Evolutionary conservation across 2,888 invertebrate genomes (phyloP), one percentile per base, ranked within the genome.

Genomic region (Epinotia ramella): DNA sequence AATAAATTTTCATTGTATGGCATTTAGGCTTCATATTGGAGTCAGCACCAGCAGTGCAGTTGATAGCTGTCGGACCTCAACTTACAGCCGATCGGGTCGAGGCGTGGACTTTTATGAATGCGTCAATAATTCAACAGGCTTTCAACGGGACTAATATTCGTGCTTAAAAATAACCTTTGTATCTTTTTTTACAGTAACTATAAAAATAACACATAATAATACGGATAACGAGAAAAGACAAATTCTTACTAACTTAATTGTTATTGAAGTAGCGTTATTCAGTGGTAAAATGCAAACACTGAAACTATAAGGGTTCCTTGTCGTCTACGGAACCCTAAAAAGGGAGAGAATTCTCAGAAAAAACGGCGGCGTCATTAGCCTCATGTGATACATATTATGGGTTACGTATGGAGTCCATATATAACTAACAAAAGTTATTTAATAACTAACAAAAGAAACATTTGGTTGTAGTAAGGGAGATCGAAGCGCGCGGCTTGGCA

Each of bases 31-130:
- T 86, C 82, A 80, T 78, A 80, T 82, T 72, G 56, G 78, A 83
- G 84, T 84, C 85, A 86, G n/a, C n/a, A n/a, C n/a, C n/a, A n/a
- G 24, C 24, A 28, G 87, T 89, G 84, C 87, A 85, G 84, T 86
- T 81, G 69, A 69, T 74, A 69, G 44, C 46, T 63, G 76, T 62
- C 66, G 49, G 71, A 57, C 56, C 63, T 65, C 65, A 16, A 16
- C 53, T 71, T 57, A 28, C 62, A 62, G 24, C 40, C 13, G 24
- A 49, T 67, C 44, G 49, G 16, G 46, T 49, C 49, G 33, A 33
- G 46, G 13, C 57, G 53, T 56, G 57, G 28, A 67, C 56, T n/a
- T n/a, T n/a, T n/a, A n/a, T n/a, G n/a, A n/a, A n/a, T 67, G 67
- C 60, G 53, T 49, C 62, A 67, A 76, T 67, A 76, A 76, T 72